Evolutionary conservation across 1,140 invertebrate genomes (phyloP).

Genomic region (Heliconius congener): DNA sequence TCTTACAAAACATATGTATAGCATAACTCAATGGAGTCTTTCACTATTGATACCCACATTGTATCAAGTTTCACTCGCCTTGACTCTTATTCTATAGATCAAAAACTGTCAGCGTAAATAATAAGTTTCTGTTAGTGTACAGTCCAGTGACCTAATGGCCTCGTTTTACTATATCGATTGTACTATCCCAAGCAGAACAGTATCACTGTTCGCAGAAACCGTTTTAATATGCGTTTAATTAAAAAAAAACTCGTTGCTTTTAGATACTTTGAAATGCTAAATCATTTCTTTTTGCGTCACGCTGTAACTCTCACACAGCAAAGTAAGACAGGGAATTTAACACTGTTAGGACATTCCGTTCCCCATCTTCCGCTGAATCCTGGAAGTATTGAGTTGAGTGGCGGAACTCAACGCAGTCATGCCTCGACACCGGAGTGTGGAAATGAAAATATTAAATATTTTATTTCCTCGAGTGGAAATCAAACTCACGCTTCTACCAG

Average conservation of each 20-base stretch:
- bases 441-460: too few species aligned
- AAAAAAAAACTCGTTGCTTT: not conserved
- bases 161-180: conserved; percentile 63
- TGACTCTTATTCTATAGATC: conserved; percentile 30
- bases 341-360: too few species aligned
- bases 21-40: conserved; percentile 26
- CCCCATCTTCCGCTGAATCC: too few species aligned
- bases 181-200: conserved; percentile 30
- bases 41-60: conserved; percentile 20
- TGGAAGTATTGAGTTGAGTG: too few species aligned
- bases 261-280: not conserved
- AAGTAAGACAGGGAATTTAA: too few species aligned
- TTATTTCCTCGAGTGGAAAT: too few species aligned
- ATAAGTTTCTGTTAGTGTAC: conserved; percentile 41
- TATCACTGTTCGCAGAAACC: conserved; percentile 26
- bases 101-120: conserved; percentile 35
- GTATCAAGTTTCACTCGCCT: conserved; percentile 34
- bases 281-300: too few species aligned
- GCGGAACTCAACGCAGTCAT: too few species aligned
- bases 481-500: too few species aligned
- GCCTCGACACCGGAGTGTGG: too few species aligned
- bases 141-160: conserved; percentile 60
- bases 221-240: conserved; percentile 5
- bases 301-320: too few species aligned
- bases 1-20: conserved; percentile 12